Conservation (phyloP, 1,140 invertebrate species). For the Tetragonula clypearis region DNA sequence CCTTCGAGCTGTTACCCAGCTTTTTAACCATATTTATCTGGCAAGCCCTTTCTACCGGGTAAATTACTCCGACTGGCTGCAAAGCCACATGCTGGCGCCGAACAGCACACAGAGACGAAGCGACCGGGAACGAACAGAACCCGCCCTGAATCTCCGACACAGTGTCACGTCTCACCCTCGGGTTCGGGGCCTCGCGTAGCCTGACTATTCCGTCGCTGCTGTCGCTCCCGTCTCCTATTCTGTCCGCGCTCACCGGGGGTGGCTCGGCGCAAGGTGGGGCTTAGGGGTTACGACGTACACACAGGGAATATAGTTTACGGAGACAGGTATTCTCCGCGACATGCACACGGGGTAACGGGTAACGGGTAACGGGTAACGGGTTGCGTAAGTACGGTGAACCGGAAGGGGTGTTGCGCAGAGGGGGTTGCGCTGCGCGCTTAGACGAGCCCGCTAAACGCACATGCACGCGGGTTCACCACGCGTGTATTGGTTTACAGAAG, state of each 20-base stretch:
- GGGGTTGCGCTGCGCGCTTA: conserved; percentile 37
- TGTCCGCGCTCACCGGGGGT: conserved; percentile 28
- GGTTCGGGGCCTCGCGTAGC: conserved; percentile 1
- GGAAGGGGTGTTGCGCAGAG: conserved; percentile 19
- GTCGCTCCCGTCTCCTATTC: conserved; percentile 45
- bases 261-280: conserved; percentile 49
- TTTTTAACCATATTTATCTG: background rate
- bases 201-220: conserved; percentile 35
- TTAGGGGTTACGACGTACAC: conserved; percentile 55
- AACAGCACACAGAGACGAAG: background rate
- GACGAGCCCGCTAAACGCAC: conserved; percentile 39
- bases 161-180: conserved; percentile 1
- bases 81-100: background rate
- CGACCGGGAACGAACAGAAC: conserved; percentile 22
- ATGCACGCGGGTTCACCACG: conserved; percentile 33
- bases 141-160: conserved; percentile 13
- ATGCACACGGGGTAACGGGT: conserved; percentile 53
- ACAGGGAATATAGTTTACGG: conserved; percentile 56
- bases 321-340: conserved; percentile 65
- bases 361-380: conserved; percentile 57
- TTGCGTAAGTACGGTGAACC: conserved; percentile 62
- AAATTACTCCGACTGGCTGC: conserved; percentile 15
- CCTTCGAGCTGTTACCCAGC: background rate
- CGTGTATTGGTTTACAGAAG: conserved; percentile 39
- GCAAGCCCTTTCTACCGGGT: background rate